Percentiles rank a stretch among this genome's conserved stretches.
Conservation (phyloP, 2,888 invertebrate genomes). For the Brachyptera putata region DNA sequence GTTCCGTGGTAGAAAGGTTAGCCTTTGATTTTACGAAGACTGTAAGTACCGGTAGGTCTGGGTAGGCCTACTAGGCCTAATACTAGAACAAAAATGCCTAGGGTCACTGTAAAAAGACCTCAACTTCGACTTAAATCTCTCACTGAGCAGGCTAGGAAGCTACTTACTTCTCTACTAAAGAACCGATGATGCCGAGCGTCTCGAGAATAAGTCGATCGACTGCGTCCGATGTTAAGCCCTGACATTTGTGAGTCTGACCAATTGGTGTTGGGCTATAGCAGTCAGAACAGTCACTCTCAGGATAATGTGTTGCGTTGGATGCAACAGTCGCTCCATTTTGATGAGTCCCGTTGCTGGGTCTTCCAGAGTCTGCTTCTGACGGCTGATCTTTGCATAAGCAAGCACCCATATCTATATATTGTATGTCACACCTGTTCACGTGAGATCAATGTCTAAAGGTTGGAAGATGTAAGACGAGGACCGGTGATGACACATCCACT, state of each 20-base stretch:
- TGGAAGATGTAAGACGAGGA: background rate
- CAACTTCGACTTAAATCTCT: too few relatives aligned
- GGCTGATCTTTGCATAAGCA: constrained; percentile 70
- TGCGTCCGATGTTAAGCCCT: constrained; percentile 45
- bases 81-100: too few relatives aligned
- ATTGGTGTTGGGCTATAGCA: constrained; percentile 22
- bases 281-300: constrained; percentile 25
- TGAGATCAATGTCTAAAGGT: background rate
- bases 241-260: constrained; percentile 14
- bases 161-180: constrained; percentile 82
- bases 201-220: constrained; percentile 75
- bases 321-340: constrained; percentile 19
- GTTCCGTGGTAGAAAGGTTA: too few relatives aligned
- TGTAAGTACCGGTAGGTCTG: too few relatives aligned
- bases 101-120: too few relatives aligned
- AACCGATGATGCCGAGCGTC: constrained; percentile 72
- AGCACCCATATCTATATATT: constrained; percentile 59
- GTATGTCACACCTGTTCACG: background rate
- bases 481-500: background rate
- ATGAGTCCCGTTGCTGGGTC: constrained; percentile 1
- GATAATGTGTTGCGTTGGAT: constrained; percentile 23
- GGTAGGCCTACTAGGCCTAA: background rate
- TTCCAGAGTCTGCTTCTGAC: too few relatives aligned
- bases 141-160: too few relatives aligned
- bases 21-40: too few relatives aligned